Evolutionary conservation across 2,797 vertebrate species (phyloP).

Genomic region (Siniperca undulata): DNA sequence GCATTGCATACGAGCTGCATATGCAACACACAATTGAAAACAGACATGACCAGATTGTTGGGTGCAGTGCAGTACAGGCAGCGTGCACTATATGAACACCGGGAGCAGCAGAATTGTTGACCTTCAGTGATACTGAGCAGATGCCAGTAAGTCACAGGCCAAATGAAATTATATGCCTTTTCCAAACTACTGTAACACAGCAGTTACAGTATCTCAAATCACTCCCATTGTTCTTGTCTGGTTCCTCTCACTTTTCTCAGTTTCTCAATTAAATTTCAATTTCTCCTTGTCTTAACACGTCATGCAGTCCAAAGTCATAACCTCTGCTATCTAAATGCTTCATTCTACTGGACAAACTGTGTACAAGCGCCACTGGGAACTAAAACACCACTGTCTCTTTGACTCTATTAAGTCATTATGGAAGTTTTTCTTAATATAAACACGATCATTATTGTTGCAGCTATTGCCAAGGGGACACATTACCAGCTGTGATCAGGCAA

Average conservation of each 20-base stretch:
- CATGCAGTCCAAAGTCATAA: conserved; percentile 9
- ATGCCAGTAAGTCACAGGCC: conserved; percentile 54
- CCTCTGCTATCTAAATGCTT: conserved; percentile 19
- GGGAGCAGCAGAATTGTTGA: conserved; percentile 49
- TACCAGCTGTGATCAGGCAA: conserved; percentile 65
- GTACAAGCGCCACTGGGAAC: conserved; percentile 20
- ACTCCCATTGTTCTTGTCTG: conserved; percentile 33
- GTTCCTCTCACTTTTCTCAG: conserved; percentile 18
- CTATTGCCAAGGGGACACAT: conserved; percentile 43
- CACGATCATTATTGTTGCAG: conserved; percentile 44
- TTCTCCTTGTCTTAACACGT: conserved; percentile 11
- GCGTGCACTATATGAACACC: conserved; percentile 14
- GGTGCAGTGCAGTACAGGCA: conserved; percentile 6
- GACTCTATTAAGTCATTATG: conserved; percentile 62
- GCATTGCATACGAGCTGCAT: conserved; percentile 67
- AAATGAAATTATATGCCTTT: conserved; percentile 49
- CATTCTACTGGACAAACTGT: conserved; percentile 26
- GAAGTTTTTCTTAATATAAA: conserved; percentile 68
- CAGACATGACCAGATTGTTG: conserved; percentile 43
- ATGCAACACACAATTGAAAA: conserved; percentile 65
- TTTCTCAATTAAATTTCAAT: background rate
- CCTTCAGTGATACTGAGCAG: conserved; percentile 60
- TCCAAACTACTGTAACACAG: conserved; percentile 41
- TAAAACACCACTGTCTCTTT: conserved; percentile 17
- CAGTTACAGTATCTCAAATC: conserved; percentile 39